phyloP scores from a whole-genome alignment of 2,113 vertebrate genomes.

The Tetrao urogallus region DNA sequence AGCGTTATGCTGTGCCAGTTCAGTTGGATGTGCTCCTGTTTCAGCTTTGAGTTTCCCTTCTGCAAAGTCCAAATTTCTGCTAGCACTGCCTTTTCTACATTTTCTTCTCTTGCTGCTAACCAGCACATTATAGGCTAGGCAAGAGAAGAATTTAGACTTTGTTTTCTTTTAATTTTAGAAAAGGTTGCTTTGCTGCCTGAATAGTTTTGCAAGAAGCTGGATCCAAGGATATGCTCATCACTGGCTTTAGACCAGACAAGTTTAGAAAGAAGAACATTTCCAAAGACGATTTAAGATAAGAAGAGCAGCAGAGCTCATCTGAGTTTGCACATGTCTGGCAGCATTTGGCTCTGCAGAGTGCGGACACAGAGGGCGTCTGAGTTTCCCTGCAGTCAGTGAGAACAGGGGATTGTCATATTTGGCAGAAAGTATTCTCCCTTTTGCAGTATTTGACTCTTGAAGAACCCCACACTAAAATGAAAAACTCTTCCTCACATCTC shows the following conservation, averaged over 20 bases:
- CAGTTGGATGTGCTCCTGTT: neutral
- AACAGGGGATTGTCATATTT: neutral
- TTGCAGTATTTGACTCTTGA: neutral
- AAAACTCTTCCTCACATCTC: neutral
- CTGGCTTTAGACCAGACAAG: neutral
- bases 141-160: neutral
- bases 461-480: neutral
- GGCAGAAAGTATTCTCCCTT: constrained; percentile 3
- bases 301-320: neutral
- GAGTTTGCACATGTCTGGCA: neutral
- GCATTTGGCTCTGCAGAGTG: neutral
- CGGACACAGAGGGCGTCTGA: neutral
- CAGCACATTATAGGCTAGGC: neutral
- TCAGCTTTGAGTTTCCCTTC: neutral
- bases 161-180: neutral
- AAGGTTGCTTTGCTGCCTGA: neutral
- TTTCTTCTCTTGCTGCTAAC: neutral
- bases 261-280: neutral
- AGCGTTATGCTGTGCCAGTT: neutral
- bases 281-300: neutral
- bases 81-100: neutral
- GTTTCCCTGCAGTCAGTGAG: neutral
- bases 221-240: neutral
- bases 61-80: neutral
- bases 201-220: neutral